Evolutionary conservation across 2,888 invertebrate genomes (phyloP), one percentile per base, ranked within the genome.

Genomic region (Sialis lutaria): DNA sequence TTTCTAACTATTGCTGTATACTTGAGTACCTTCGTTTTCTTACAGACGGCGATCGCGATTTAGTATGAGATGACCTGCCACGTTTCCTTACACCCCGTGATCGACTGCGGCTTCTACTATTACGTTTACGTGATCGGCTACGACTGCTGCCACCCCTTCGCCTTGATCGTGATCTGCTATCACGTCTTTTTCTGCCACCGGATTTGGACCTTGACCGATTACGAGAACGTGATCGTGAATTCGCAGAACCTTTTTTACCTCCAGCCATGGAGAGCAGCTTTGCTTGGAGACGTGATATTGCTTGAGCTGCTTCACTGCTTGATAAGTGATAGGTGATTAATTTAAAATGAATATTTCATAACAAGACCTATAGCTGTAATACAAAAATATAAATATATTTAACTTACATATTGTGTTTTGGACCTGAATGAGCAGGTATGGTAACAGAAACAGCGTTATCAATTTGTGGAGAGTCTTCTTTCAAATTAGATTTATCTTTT

Each of bases 211-310:
- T 56, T 3, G 64, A 63, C 10, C 58, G 58, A 6, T 64, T 62
- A 10, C 57, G 54, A 5, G 62, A 60, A 12, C 53, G 54, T 8
- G 58, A 55, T 43, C 58, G 56, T 9, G 52, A 52, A 40, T 42
- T 47, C 13, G 50, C 45, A 0, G 55, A 53, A 48, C 56, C 55
- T 49, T 54, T 51, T 52, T 62, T 69, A 13, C 67, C 69, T 47
- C 74, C 75, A 1, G 77, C 74, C 56, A 77, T 67, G 49, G 74
- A 74, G 67, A 77, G 67, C 51, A 77, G 60, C 56, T 77, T 77
- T 5, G 74, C 76, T 59, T 77, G 77, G 5, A 76, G 64, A 54
- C 74, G 70, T 5, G 75, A 74, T 47, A 76, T 70, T 1, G 69
- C 65, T n/a, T 67, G 69, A 6, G 64, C 63, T 6, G 67, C 64